Evolutionary conservation across 1,140 invertebrate species (phyloP), one percentile per base, ranked within the genome.

Genomic region (Mercenaria mercenaria): DNA sequence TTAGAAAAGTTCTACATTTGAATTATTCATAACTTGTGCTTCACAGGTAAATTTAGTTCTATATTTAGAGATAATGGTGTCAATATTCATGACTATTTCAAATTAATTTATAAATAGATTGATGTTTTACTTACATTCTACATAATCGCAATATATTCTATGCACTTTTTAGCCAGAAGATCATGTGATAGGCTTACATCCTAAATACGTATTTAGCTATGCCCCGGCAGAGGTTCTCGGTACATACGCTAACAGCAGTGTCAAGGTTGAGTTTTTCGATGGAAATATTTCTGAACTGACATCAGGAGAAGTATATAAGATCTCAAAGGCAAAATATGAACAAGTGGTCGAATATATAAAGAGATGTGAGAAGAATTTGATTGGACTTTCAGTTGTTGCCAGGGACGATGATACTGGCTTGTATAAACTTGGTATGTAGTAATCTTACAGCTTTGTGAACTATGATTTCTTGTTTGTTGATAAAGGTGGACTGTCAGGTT

Each of bases 171-270:
- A 94, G 94, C 61, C 77, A 50, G 59, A 91, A 41, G 90, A 92
- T 76, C 47, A 89, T 41, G 94, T 95, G 59, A 90, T 95, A n/a
- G 95, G 93, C 13, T 87, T 90, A 20, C 94, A 95, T 76, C 94
- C 94, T 20, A 84, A 91, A 56, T 94, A 91, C 85, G 88, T 84
- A 39, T 93, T 91, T 80, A 95, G 95, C 88, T 95, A 94, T 74
- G 93, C 93, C 15, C 95, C 95, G 32, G 95, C 91, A n/a, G 82
- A 88, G n/a, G 91, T 94, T 1, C 39, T 91, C 32, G 23, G 89
- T n/a, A 69, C 91, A 6, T 59, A 86, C 64, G 32, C 88, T 11
- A 90, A 94, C 41, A 76, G 85, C 32, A 76, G 34, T 76, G 69
- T 92, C 2, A 52, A 81, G 29, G 92, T 95, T 6, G 72, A 90